Evolutionary conservation across 2,888 invertebrate genomes (phyloP), one percentile per base, ranked within the genome.

Genomic region (Volucella bombylans): DNA sequence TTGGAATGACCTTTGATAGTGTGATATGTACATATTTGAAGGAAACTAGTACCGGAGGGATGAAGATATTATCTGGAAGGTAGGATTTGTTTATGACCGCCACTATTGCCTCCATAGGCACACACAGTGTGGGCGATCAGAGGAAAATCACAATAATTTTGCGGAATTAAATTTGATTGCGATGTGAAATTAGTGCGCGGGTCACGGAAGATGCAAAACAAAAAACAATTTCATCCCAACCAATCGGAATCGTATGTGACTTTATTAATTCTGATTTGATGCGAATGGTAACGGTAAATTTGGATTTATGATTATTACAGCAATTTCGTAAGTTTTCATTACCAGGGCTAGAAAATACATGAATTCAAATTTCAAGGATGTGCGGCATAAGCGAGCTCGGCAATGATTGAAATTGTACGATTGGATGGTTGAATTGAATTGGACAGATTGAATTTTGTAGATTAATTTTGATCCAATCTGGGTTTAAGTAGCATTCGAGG

Each of bases 261-360:
- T 62, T 69, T 77, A 78, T 78, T 78, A 62, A 78, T 78, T 78
- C 71, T 64, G 69, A 64, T 78, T 78, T 78, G 54, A 78, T 69
- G 54, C 49, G 55, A 77, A 77, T 69, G 52, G 77, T 49, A 62
- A 23, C 39, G 14, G 31, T 31, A 31, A 31, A 31, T 31, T 31
- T 31, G 39, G 54, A 55, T 69, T 69, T 77, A 62, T 77, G 77
- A 69, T 77, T 77, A 77, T 69, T 55, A 45, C 14, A 45, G 49
- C 43, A 47, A 69, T 77, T 69, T 69, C 54, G 49, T 15, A 41
- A 54, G 41, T 39, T 43, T 62, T 68, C 68, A 77, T 55, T 31
- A 31, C 31, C 31, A 23, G 10, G 12, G 11, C 49, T 11, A 14
- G 45, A 55, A 55, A 23, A 74, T 31, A 31, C 31, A 31, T 31